These are phyloP conservation scores for Scaptomyza polygonia DNA, from an alignment of 2,888 invertebrate genomes.

Conservation along the genomic window DNA sequence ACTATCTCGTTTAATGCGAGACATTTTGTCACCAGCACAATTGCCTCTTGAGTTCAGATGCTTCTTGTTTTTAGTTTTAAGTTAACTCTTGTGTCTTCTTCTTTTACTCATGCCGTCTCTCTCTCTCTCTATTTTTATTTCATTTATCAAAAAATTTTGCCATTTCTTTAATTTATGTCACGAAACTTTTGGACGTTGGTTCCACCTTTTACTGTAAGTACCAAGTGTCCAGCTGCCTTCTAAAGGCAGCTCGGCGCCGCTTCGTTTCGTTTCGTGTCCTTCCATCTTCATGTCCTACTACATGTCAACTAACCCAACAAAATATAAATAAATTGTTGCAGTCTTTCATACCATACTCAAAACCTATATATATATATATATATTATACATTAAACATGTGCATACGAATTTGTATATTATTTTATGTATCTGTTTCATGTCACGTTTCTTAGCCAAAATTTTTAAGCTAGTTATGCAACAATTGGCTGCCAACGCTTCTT, in stretches of 20 bases:
- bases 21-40: constrained; percentile 33
- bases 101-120: constrained; percentile 54
- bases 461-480: constrained; percentile 27
- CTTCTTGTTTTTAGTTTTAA: constrained; percentile 51
- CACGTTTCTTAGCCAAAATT: constrained; percentile 23
- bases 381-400: constrained; percentile 32
- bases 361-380: neutral
- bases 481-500: constrained; percentile 46
- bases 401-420: constrained; percentile 27
- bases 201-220: constrained; percentile 76
- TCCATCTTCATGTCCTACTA: constrained; percentile 23
- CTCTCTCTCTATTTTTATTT: constrained; percentile 48
- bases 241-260: constrained; percentile 41
- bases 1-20: constrained; percentile 20
- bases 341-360: constrained; percentile 29
- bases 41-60: constrained; percentile 41
- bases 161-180: constrained; percentile 54
- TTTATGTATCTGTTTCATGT: constrained; percentile 29
- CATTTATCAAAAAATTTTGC: constrained; percentile 46
- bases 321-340: constrained; percentile 12
- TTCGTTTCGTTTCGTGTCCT: constrained; percentile 47
- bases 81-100: constrained; percentile 30
- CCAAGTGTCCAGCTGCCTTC: constrained; percentile 67
- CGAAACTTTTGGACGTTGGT: constrained; percentile 60
- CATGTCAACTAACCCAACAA: constrained; percentile 26